These are phyloP conservation scores for Ctenoplectra terminalis DNA, from an alignment of 1,140 invertebrate species.

Conservation along the genomic window DNA sequence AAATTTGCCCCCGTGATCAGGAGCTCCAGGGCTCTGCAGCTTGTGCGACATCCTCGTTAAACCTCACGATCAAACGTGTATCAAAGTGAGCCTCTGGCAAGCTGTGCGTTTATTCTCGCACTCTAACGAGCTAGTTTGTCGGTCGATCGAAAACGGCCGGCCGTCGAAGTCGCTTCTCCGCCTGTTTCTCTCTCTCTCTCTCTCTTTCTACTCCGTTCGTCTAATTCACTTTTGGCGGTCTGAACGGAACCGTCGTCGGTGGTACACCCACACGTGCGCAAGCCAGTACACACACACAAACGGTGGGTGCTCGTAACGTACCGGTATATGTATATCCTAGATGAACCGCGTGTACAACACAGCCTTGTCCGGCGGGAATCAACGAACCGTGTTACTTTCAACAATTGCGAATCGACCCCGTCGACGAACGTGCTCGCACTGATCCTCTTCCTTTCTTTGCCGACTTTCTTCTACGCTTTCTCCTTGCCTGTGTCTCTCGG, in stretches of 20 bases:
- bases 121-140: constrained; percentile 25
- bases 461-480: constrained; percentile 51
- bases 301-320: background rate
- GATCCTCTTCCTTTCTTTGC: constrained; percentile 54
- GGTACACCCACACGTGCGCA: constrained; percentile 13
- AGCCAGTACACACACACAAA: background rate
- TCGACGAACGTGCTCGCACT: constrained; percentile 47
- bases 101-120: constrained; percentile 23
- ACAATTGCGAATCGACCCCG: background rate
- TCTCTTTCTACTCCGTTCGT: background rate
- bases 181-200: no score
- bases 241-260: background rate
- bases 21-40: constrained; percentile 66
- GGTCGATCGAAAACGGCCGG: constrained; percentile 12
- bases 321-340: background rate
- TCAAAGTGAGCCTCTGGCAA: constrained; percentile 14
- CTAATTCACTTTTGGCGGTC: constrained; percentile 31
- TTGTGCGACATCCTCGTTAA: constrained; percentile 76
- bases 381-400: background rate
- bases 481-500: constrained; percentile 26
- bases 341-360: background rate
- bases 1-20: constrained; percentile 76
- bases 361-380: background rate
- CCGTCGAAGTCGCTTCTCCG: background rate
- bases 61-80: constrained; percentile 18